Base-by-base conservation (phyloP, 2,113 vertebrate genomes). In the Gasterosteus aculeatus region DNA sequence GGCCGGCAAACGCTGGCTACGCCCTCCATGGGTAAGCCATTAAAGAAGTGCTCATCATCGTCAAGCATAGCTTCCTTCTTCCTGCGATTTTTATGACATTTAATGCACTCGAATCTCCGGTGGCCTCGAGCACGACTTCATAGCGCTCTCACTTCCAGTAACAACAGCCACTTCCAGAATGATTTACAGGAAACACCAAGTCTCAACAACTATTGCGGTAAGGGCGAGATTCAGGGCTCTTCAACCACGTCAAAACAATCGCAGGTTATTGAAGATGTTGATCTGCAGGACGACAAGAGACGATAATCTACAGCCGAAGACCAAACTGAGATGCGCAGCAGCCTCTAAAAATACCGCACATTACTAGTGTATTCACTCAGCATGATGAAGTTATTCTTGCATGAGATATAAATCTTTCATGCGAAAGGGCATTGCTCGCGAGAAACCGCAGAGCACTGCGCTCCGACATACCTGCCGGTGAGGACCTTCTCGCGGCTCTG, bases 1-100 rank as follows among this genome's bases (percentile, higher is more conserved):
- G 98, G 98, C 39, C 93, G 98, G 73, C 98, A 99, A 87, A 99
- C 97, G 0, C 90, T 99, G 92, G 98, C 97, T 5, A 98, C 98
- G 0, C 97, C 96, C 0, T 94, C 98, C 3, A 98, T 99, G 97
- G 98, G 98, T 98, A 92, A 96, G 96, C 60, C 26, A 41, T 31
- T 9, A 38, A 5, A 8, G 15, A 58, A 26, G 22, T 11, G 29
- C 8, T 46, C 5, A 57, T 49, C 62, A 31, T 83, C 26, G 7
- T 70, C 35, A 56, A 1, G 12, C 41, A 39, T 19, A 41, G 31
- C 33, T 51, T 3, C 39, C 26, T 39, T 65, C 53, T 18, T 35
- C 22, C 5, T 29, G 41, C 12, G 51, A 58, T 47, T 12, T 12
- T 12, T 2, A 46, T 22, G 16, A 44, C 18, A 42, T 14, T 33